These are phyloP conservation scores for Rhagonycha fulva DNA, from an alignment of 2,888 invertebrate species.

Conservation along the genomic window DNA sequence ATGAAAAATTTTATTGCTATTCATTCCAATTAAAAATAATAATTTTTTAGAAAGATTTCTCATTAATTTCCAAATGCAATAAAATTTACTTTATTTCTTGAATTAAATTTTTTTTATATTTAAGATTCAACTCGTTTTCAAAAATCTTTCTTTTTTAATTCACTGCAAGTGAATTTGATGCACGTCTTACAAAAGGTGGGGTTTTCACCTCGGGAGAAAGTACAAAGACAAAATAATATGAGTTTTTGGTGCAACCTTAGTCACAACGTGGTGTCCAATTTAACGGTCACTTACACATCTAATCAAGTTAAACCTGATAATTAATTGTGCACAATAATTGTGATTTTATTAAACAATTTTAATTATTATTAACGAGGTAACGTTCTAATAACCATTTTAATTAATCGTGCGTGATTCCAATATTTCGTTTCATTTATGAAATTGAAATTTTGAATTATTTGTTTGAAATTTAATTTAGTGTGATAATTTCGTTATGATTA, in stretches of 20 bases:
- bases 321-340: neutral
- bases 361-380: neutral
- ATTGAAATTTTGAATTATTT: neutral
- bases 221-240: neutral
- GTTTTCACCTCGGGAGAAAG: neutral
- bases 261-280: neutral
- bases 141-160: neutral
- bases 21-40: too few relatives aligned
- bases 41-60: too few relatives aligned
- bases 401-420: neutral
- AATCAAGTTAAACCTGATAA: neutral
- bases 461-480: neutral
- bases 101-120: neutral
- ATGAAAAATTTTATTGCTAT: too few relatives aligned
- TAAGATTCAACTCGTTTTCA: neutral
- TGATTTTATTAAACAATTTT: neutral
- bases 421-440: neutral
- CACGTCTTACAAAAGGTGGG: neutral
- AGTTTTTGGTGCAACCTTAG: neutral
- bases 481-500: neutral
- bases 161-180: neutral
- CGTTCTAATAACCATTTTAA: neutral
- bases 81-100: too few relatives aligned
- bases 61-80: too few relatives aligned
- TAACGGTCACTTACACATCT: neutral